Evolutionary conservation across 2,797 vertebrate genomes (phyloP).

Genomic region (Octomys mimax): DNA sequence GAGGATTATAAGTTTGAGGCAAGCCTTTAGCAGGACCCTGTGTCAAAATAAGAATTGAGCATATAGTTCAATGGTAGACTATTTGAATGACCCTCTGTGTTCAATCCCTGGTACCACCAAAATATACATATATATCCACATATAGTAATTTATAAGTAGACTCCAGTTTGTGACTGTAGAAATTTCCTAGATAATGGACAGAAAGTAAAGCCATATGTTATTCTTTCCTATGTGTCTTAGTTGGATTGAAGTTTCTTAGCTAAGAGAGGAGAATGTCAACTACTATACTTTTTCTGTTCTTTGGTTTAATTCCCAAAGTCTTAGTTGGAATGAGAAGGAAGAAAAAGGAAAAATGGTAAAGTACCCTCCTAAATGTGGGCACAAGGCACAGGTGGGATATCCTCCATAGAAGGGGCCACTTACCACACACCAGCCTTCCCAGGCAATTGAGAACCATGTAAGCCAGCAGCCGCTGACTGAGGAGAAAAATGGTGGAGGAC

Average conservation of each 20-base stretch:
- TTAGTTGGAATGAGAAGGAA: slow-evolving; percentile 18
- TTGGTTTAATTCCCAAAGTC: slow-evolving; percentile 20
- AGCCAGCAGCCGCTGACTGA: neutral
- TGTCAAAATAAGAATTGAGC: neutral
- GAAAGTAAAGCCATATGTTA: slow-evolving; percentile 1
- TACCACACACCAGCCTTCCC: neutral
- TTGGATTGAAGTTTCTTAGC: slow-evolving; percentile 7
- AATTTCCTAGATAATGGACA: neutral
- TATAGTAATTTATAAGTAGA: neutral
- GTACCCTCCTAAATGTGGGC: neutral
- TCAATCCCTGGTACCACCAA: neutral
- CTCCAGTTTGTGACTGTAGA: neutral
- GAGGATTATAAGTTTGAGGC: neutral
- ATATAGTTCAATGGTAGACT: neutral
- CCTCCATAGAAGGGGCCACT: neutral
- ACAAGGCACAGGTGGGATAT: neutral
- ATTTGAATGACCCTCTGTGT: neutral
- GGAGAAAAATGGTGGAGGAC: neutral
- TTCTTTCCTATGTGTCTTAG: neutral
- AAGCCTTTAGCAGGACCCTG: neutral
- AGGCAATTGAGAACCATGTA: neutral
- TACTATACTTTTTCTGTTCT: slow-evolving; percentile 10
- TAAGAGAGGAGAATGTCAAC: neutral
- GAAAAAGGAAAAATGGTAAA: neutral
- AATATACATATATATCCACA: neutral